Base-by-base conservation (phyloP, 1,140 invertebrate species). In the Bombus confusus region DNA sequence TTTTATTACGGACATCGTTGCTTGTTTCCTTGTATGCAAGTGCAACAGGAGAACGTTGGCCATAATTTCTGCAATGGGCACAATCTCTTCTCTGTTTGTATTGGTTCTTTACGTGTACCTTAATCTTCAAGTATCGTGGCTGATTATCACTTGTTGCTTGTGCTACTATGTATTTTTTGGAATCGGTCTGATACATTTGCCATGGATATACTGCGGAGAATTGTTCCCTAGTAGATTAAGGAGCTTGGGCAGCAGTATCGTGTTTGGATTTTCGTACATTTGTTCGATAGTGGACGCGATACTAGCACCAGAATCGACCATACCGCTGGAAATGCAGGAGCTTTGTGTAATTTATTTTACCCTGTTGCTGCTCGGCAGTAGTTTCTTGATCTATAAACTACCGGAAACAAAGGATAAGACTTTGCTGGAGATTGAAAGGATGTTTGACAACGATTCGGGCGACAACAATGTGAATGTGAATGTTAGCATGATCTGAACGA, bases 351-450 rank as follows among this genome's bases (percentile, higher is more conserved):
- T 97, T 81, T 98, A 97, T 92, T 96, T 97, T 39, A 92, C 94
- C 2, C 93, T 97, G 81, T 96, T 97, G 28, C 92, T 97, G 5
- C 15, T 97, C 47, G 97, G 97, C 5, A 96, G 96, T 12, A 90
- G 96, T 25, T 95, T 97, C 52, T 92, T 98, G 68, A 96, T 96
- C 80, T 95, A 97, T 52, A 96, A 96, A 81, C 92, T 98, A 39
- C 98, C 98, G 13, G 97, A 98, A 95, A 98, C 98, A 0, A 98
- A 97, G 94, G 97, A 97, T 18, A 97, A 96, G 88, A 97, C 96
- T 37, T 94, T 98, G 77, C 96, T 98, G 91, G 97, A 98, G 15
- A 66, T 31, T 8, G 47, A 52, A 22, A 52, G 47, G 6, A 52
- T 52, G 6, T 52, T 52, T 52, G 47, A 52, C 47, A 52, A 22